Evolutionary conservation across 2,888 invertebrate species (phyloP).

Genomic region (Linnaemya vulpina): DNA sequence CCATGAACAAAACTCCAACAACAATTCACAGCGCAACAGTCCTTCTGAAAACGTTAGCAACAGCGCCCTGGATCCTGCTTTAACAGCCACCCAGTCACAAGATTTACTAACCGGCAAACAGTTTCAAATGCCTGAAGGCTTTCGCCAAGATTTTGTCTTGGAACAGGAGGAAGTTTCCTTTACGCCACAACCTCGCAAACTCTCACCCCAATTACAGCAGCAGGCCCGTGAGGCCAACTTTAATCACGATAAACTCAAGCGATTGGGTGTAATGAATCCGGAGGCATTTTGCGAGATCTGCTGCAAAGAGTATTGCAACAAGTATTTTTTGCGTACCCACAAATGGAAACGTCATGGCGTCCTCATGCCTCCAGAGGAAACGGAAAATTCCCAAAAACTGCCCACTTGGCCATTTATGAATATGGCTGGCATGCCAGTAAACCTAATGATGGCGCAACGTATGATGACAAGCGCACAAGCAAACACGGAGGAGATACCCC

Average conservation of each 20-base stretch:
- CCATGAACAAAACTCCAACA: constrained; percentile 83
- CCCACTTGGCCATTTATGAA: constrained; percentile 84
- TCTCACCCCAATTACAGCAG: constrained; percentile 86
- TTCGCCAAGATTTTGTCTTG: constrained; percentile 82
- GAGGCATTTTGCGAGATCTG: constrained; percentile 97
- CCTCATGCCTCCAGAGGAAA: constrained; percentile 86
- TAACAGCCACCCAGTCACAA: constrained; percentile 3
- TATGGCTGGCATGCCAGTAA: constrained; percentile 86
- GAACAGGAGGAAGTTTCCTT: constrained; percentile 83
- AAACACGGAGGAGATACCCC: constrained; percentile 57
- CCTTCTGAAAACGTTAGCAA: constrained; percentile 68
- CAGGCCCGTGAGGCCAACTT: constrained; percentile 89
- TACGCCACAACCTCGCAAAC: constrained; percentile 84
- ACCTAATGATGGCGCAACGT: constrained; percentile 86
- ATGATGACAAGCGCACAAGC: constrained; percentile 74
- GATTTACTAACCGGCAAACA: constrained; percentile 70
- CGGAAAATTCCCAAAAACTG: constrained; percentile 73
- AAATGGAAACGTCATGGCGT: constrained; percentile 97
- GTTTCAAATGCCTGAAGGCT: constrained; percentile 82
- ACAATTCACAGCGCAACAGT: constrained; percentile 70
- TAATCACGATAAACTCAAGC: constrained; percentile 88
- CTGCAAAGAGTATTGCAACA: constrained; percentile 96
- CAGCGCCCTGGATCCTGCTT: constrained; percentile 36
- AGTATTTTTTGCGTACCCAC: constrained; percentile 95
- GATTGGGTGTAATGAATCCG: constrained; percentile 91